These are phyloP conservation scores for Cyanoliseus patagonus DNA, from an alignment of 2,113 vertebrate genomes.

Conservation along the genomic window DNA sequence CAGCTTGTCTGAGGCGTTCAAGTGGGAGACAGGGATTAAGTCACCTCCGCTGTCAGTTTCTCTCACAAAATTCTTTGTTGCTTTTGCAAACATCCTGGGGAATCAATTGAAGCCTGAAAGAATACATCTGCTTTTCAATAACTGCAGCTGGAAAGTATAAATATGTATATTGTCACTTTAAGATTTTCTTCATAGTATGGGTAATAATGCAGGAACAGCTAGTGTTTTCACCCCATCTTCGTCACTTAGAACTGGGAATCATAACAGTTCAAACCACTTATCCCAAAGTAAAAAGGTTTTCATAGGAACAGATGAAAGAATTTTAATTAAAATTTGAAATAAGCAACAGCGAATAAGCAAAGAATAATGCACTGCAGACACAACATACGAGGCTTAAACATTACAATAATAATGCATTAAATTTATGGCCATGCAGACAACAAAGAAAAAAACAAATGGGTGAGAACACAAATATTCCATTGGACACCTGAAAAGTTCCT, in stretches of 20 bases:
- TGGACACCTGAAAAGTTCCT: neutral
- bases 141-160: neutral
- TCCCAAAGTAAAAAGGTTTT: neutral
- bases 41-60: slow-evolving; percentile 84
- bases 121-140: neutral
- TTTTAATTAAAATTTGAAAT: neutral
- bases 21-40: slow-evolving; percentile 83
- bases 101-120: slow-evolving; percentile 32
- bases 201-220: neutral
- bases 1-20: slow-evolving; percentile 85
- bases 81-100: slow-evolving; percentile 88
- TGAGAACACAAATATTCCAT: neutral
- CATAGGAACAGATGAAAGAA: neutral
- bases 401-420: neutral
- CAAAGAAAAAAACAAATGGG: neutral
- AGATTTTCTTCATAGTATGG: neutral
- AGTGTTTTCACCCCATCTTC: neutral
- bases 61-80: slow-evolving; percentile 87
- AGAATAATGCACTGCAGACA: neutral
- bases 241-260: neutral
- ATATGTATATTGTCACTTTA: neutral
- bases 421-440: neutral
- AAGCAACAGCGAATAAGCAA: neutral
- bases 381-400: neutral
- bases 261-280: neutral